phyloP scores from a whole-genome alignment of 2,113 vertebrate species.

The Alosa alosa region DNA sequence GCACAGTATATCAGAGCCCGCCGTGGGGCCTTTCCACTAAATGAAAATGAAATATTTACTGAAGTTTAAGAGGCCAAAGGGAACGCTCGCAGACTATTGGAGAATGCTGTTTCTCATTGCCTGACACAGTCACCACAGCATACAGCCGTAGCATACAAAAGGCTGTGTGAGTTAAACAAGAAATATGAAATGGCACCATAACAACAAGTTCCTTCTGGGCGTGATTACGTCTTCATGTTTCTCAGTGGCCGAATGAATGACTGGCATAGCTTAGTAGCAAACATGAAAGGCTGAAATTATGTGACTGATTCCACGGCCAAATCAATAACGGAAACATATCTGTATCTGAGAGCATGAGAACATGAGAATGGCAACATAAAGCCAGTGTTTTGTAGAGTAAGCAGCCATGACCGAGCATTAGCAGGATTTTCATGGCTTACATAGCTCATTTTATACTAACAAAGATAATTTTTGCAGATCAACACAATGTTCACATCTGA shows the following conservation, averaged over 20 bases:
- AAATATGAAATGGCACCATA: neutral
- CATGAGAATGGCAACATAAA: neutral
- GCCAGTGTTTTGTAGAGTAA: neutral
- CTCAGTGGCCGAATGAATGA: neutral
- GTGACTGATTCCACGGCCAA: neutral
- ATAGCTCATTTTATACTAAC: neutral
- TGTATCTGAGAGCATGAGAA: neutral
- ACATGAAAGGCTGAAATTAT: neutral
- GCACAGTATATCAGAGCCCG: neutral
- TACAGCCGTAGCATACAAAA: neutral
- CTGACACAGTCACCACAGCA: neutral
- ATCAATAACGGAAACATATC: neutral
- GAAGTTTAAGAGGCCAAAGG: neutral
- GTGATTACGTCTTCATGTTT: neutral
- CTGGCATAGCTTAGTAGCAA: neutral
- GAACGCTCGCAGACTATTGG: neutral
- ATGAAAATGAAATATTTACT: conserved; percentile 5
- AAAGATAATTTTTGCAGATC: neutral
- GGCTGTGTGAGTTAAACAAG: neutral
- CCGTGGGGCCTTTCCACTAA: neutral
- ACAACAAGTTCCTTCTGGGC: neutral
- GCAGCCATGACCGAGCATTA: neutral
- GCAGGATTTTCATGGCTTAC: neutral
- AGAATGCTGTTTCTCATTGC: neutral
- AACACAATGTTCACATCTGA: neutral